phyloP scores from a whole-genome alignment of 2,113 vertebrate genomes.

The Charina bottae region DNA sequence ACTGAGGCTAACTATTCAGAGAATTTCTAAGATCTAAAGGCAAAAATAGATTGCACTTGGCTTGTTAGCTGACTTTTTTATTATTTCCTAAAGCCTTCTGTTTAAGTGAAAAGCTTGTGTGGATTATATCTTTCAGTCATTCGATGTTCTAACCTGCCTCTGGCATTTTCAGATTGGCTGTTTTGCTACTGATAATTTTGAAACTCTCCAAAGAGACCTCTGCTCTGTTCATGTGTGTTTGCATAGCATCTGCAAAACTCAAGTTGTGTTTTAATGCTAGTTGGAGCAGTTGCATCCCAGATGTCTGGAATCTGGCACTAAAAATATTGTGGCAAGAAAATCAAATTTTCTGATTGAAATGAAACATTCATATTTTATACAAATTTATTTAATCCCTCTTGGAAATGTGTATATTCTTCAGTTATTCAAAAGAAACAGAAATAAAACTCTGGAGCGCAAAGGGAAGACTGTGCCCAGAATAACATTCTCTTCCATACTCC shows the following conservation, averaged over 20 bases:
- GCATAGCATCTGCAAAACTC: conserved; percentile 13
- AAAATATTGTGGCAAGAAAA: not conserved
- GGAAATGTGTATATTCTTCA: not conserved
- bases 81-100: conserved; percentile 31
- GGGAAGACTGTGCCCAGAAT: too few relatives aligned
- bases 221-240: not conserved
- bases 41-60: conserved; percentile 22
- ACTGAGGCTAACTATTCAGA: conserved; percentile 32
- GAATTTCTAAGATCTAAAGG: conserved; percentile 11
- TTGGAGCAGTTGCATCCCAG: not conserved
- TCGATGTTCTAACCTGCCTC: conserved; percentile 18
- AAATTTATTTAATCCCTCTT: not conserved
- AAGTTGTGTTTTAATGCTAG: conserved; percentile 12
- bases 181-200: conserved; percentile 42
- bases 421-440: not conserved
- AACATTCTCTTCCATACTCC: not conserved
- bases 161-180: conserved; percentile 17
- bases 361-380: not conserved
- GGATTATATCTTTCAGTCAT: conserved; percentile 22
- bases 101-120: conserved; percentile 23
- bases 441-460: not conserved
- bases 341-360: not conserved
- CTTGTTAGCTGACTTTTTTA: conserved; percentile 40
- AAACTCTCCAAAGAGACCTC: not conserved
- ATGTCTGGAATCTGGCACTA: not conserved